These are phyloP conservation scores for Leucophora obtusa DNA, from an alignment of 2,888 invertebrate genomes.

Conservation along the genomic window DNA sequence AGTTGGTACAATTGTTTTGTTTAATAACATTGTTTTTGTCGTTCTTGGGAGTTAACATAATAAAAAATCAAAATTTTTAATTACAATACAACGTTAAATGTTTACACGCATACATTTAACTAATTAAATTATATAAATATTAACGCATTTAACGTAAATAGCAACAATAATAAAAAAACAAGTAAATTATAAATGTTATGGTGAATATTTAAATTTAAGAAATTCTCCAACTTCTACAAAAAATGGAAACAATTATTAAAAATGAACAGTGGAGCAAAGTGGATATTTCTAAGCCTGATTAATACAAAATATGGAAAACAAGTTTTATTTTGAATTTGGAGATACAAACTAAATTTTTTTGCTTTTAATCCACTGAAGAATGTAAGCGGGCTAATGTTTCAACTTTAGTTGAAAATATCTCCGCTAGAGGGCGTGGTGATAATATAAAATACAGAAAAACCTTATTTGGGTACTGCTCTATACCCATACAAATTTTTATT, in stretches of 20 bases:
- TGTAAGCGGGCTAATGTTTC: too few species aligned
- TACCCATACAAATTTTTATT: too few species aligned
- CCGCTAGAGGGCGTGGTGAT: too few species aligned
- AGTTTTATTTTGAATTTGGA: too few species aligned
- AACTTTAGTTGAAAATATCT: too few species aligned
- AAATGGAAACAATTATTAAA: slow-evolving; percentile 5
- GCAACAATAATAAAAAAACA: slow-evolving; percentile 31
- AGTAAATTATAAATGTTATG: slow-evolving; percentile 25
- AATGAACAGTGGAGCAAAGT: slow-evolving; percentile 10
- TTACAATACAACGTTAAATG: slow-evolving; percentile 51
- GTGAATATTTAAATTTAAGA: slow-evolving; percentile 18
- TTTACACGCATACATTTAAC: slow-evolving; percentile 60
- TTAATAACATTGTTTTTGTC: not conserved
- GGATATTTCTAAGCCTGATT: too few species aligned
- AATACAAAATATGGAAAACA: too few species aligned
- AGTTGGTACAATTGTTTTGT: not conserved
- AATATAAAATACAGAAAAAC: too few species aligned
- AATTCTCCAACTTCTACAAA: not conserved
- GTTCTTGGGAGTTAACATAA: slow-evolving; percentile 29
- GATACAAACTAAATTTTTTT: too few species aligned
- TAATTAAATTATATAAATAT: slow-evolving; percentile 61
- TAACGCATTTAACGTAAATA: slow-evolving; percentile 45
- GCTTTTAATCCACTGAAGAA: too few species aligned
- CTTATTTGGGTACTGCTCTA: too few species aligned
- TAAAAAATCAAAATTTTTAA: slow-evolving; percentile 58